Conservation (phyloP, 2,113 vertebrate species). For the Lampris megalopsis region DNA sequence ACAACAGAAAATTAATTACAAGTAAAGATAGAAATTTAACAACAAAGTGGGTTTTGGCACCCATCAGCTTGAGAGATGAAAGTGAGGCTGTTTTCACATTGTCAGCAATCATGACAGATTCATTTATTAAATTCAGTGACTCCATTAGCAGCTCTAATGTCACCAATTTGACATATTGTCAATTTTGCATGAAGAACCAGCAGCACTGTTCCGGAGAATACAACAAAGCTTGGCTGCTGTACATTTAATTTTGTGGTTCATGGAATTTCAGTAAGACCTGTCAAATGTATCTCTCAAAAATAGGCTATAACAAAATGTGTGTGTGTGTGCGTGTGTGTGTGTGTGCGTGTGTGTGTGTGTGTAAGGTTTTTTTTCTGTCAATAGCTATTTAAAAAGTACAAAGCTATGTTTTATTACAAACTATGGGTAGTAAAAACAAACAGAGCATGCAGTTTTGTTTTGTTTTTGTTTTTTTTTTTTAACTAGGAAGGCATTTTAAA, state of each 20-base stretch:
- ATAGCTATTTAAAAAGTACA: too few species aligned
- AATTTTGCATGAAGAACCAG: not conserved
- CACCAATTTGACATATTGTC: constrained; percentile 11
- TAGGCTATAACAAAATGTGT: too few species aligned
- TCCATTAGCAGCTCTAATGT: constrained; percentile 31
- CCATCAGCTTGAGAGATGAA: constrained; percentile 18
- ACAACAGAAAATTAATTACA: too few species aligned
- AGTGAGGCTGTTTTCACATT: constrained; percentile 14
- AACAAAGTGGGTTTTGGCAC: not conserved
- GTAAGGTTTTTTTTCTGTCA: too few species aligned
- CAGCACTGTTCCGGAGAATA: not conserved
- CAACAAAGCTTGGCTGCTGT: not conserved
- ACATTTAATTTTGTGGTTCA: constrained; percentile 11
- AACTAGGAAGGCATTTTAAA: too few species aligned
- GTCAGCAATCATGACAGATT: constrained; percentile 20
- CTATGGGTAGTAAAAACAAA: too few species aligned
- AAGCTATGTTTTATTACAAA: too few species aligned
- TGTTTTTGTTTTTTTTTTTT: too few species aligned
- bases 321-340: too few species aligned
- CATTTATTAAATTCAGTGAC: constrained; percentile 33
- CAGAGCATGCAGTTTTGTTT: too few species aligned
- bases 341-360: too few species aligned
- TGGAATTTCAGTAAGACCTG: not conserved
- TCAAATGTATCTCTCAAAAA: not conserved
- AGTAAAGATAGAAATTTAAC: too few species aligned